These are phyloP conservation scores for Lycopodina hypogea DNA, from an alignment of 37 sponge, comb jelly and placozoan species.

Conservation along the genomic window DNA sequence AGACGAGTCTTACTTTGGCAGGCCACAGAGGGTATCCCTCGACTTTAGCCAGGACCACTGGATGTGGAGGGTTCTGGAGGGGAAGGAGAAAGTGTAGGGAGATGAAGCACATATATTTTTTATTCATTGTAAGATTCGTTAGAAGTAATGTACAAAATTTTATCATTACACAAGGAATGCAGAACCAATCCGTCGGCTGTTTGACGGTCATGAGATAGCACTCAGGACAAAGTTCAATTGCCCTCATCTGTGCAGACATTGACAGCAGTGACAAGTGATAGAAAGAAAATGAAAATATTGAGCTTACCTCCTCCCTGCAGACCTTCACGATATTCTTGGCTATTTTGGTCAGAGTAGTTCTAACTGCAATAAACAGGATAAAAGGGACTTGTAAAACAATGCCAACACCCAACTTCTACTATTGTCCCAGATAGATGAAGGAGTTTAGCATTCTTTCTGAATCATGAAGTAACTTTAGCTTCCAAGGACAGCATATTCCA, in stretches of 20 bases:
- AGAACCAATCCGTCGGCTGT: slow-evolving; percentile 85
- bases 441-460: too few species aligned
- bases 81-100: background rate
- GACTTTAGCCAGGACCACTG: slow-evolving; percentile 87
- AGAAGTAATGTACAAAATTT: background rate
- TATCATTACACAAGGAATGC: slow-evolving; percentile 76
- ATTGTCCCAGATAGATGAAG: too few species aligned
- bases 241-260: slow-evolving; percentile 63
- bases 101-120: too few species aligned
- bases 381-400: background rate
- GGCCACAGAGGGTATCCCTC: slow-evolving; percentile 94
- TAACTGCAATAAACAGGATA: slow-evolving; percentile 26
- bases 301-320: slow-evolving; percentile 82
- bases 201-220: slow-evolving; percentile 80
- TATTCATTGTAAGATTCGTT: background rate
- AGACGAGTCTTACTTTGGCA: slow-evolving; percentile 78
- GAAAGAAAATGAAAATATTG: too few species aligned
- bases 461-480: too few species aligned
- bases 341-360: slow-evolving; percentile 78
- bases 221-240: slow-evolving; percentile 83
- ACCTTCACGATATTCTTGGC: slow-evolving; percentile 82
- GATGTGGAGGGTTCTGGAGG: slow-evolving; percentile 66
- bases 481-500: too few species aligned
- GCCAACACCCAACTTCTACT: background rate
- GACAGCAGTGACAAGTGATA: background rate